Percentiles rank a stretch among this genome's conserved stretches.
phyloP scores from a whole-genome alignment of 1,140 invertebrate genomes.

The Diabrotica virgifera region DNA sequence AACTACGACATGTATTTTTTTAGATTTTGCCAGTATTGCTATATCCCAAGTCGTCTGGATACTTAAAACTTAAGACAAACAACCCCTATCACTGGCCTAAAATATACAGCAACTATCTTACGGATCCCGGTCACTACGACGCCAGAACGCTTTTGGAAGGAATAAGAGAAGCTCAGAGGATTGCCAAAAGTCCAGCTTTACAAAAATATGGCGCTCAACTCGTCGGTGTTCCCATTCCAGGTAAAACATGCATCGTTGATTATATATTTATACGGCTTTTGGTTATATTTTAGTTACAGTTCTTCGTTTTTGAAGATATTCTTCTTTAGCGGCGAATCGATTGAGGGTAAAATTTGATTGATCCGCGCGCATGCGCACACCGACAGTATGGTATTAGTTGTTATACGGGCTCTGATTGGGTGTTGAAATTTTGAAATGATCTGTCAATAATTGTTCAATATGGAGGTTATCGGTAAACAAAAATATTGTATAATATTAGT shows the following conservation, averaged over 20 bases:
- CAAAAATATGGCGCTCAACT: conserved; percentile 47
- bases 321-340: too few species aligned
- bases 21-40: conserved; percentile 69
- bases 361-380: too few species aligned
- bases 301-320: too few species aligned
- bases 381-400: too few species aligned
- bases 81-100: conserved; percentile 64
- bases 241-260: conserved; percentile 8
- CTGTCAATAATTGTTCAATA: too few species aligned
- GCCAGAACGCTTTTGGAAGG: conserved; percentile 46
- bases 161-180: conserved; percentile 44
- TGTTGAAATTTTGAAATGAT: too few species aligned
- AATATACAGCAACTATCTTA: conserved; percentile 65
- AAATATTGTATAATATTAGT: too few species aligned
- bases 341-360: too few species aligned
- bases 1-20: conserved; percentile 42
- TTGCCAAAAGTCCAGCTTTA: conserved; percentile 43
- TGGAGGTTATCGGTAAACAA: too few species aligned
- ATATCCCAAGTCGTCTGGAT: conserved; percentile 66
- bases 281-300: too few species aligned
- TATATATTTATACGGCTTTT: too few species aligned
- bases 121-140: conserved; percentile 50
- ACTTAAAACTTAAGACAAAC: conserved; percentile 55
- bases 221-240: conserved; percentile 47
- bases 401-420: too few species aligned